These are phyloP conservation scores for Drosophila setosimentum DNA, from an alignment of 2,888 invertebrate species.

Conservation along the genomic window DNA sequence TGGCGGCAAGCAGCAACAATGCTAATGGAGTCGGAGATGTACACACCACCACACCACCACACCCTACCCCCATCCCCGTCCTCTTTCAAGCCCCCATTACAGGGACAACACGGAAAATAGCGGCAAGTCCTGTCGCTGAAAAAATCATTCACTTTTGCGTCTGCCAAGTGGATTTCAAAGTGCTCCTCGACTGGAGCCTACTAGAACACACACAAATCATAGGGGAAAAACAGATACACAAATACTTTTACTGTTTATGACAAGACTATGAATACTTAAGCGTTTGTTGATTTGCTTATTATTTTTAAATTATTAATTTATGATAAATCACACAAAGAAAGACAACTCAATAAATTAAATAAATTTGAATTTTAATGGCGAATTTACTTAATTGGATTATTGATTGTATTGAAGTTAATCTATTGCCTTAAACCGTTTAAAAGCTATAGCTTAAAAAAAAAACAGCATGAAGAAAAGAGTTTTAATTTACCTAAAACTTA, in stretches of 20 bases:
- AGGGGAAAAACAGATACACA: neutral
- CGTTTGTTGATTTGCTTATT: neutral
- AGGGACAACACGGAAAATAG: neutral
- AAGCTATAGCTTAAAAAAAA: neutral
- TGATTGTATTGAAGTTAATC: neutral
- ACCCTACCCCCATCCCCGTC: neutral
- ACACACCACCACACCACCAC: constrained; percentile 3
- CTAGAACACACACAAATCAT: neutral
- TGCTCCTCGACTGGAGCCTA: neutral
- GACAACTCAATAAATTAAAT: constrained; percentile 2
- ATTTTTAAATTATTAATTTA: neutral
- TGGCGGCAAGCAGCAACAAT: constrained; percentile 16
- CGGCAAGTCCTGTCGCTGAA: constrained; percentile 1
- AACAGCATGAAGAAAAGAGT: neutral
- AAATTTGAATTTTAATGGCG: neutral
- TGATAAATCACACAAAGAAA: neutral
- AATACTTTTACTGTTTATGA: neutral
- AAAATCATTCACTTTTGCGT: constrained; percentile 43
- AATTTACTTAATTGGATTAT: constrained; percentile 4
- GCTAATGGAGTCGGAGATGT: constrained; percentile 4
- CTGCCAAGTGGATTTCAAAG: neutral
- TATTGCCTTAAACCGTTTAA: neutral
- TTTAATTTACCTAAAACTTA: neutral
- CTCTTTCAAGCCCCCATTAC: neutral
- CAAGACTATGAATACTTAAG: neutral